A percentile compares a stretch with the other conserved stretches of the same genome.
phyloP scores from a whole-genome alignment of 2,888 invertebrate genomes.

The Ectemnius continuus region DNA sequence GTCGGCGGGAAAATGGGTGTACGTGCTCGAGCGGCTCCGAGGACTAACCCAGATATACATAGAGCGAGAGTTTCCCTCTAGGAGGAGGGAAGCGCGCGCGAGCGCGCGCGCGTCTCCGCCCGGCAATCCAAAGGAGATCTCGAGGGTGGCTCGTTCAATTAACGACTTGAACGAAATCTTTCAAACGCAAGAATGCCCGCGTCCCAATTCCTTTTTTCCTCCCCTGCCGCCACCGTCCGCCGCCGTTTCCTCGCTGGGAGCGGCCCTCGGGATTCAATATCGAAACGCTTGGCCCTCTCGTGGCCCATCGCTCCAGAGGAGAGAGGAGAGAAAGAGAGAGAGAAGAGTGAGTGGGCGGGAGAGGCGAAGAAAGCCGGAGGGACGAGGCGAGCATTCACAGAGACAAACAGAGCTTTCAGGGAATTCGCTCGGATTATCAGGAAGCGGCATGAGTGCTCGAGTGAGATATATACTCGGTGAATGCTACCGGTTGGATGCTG shows the following conservation, averaged over 20 bases:
- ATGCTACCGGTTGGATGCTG: slow-evolving; percentile 7
- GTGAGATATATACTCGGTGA: background rate
- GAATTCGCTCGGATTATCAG: slow-evolving; percentile 10
- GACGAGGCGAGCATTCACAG: background rate
- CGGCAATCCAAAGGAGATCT: background rate
- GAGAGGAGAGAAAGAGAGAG: background rate
- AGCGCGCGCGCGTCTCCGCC: background rate
- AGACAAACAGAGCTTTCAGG: slow-evolving; percentile 16
- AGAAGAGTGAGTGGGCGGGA: background rate
- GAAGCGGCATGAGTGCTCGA: background rate
- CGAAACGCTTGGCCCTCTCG: slow-evolving; percentile 1
- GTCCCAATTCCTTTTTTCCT: slow-evolving; percentile 1
- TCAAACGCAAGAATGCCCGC: background rate
- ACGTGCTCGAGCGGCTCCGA: background rate
- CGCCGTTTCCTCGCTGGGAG: no score
- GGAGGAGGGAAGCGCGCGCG: background rate
- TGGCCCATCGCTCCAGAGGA: background rate
- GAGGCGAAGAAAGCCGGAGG: background rate
- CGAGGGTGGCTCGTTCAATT: background rate
- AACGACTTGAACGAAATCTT: slow-evolving; percentile 3
- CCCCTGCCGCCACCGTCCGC: background rate
- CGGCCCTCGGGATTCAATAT: background rate
- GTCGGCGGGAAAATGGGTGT: no score
- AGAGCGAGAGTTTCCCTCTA: background rate
- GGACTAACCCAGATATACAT: slow-evolving; percentile 2